Evolutionary conservation across 2,797 vertebrate genomes (phyloP).

Genomic region (Siniperca scherzeri): DNA sequence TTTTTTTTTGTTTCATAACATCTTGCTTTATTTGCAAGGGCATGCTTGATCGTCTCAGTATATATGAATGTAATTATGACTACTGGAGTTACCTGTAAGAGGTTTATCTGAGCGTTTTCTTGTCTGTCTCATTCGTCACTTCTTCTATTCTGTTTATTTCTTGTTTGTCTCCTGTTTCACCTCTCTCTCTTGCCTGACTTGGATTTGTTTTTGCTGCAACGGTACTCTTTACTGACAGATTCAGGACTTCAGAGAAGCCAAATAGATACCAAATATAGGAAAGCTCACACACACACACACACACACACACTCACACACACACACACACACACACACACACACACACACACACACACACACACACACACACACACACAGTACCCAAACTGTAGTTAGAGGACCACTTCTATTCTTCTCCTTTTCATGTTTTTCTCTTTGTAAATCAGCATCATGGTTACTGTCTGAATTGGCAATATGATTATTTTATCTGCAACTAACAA

Average conservation of each 20-base stretch:
- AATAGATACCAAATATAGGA: conserved; percentile 72
- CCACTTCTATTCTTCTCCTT: conserved; percentile 25
- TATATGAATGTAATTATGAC: neutral
- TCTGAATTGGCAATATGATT: neutral
- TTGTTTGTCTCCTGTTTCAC: conserved; percentile 1
- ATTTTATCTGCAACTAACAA: neutral
- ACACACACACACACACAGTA: conserved; percentile 20
- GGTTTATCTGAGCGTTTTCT: neutral
- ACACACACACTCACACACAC: conserved; percentile 25
- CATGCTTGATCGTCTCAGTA: neutral
- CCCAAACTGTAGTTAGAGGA: conserved; percentile 42
- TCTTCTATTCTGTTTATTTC: conserved; percentile 6
- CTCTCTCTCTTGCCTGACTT: conserved; percentile 28
- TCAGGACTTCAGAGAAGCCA: conserved; percentile 75
- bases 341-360: conserved; percentile 10
- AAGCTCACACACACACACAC: conserved; percentile 8
- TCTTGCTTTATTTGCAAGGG: conserved; percentile 30
- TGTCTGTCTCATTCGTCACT: conserved; percentile 9
- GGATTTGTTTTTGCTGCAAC: conserved; percentile 67
- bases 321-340: conserved; percentile 4
- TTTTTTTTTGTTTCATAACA: conserved; percentile 20
- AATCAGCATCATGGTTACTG: conserved; percentile 1
- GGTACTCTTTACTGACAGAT: conserved; percentile 80
- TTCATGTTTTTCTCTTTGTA: conserved; percentile 18
- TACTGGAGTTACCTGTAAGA: conserved; percentile 12